phyloP scores from a whole-genome alignment of 1,140 invertebrate genomes.

The Dreissena polymorpha region DNA sequence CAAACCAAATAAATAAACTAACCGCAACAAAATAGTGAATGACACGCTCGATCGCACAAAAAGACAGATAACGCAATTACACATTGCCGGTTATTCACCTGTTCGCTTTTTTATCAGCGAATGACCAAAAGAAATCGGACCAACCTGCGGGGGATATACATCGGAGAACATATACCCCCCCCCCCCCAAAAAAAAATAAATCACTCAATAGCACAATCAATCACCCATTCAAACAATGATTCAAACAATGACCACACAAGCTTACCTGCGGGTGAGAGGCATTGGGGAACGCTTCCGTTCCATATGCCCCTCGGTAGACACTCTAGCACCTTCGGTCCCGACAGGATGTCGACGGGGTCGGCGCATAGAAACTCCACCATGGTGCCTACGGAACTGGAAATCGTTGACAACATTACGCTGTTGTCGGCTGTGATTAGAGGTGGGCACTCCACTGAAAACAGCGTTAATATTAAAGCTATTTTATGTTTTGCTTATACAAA shows the following conservation, averaged over 20 bases:
- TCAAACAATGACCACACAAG: neutral
- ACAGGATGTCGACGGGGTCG: conserved; percentile 7
- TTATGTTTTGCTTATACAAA: no score
- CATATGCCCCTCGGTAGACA: conserved; percentile 25
- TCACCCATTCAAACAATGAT: neutral
- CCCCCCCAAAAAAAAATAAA: no score
- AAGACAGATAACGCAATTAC: neutral
- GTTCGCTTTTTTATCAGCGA: no score
- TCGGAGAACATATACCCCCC: no score
- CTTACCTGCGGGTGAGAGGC: neutral
- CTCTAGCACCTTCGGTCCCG: conserved; percentile 7
- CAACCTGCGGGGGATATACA: no score
- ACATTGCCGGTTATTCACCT: no score
- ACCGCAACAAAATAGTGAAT: neutral
- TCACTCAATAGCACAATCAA: neutral
- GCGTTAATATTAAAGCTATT: no score
- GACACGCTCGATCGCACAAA: neutral
- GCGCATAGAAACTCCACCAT: conserved; percentile 20
- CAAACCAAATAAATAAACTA: no score
- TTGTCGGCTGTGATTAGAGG: neutral
- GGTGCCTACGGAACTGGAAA: conserved; percentile 15
- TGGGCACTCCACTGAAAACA: conserved; percentile 31
- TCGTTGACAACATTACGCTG: conserved; percentile 7
- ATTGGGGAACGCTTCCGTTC: conserved; percentile 33
- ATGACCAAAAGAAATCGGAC: no score